Base-by-base conservation (phyloP, 2,888 invertebrate genomes). In the Pogonocherus hispidulus region DNA sequence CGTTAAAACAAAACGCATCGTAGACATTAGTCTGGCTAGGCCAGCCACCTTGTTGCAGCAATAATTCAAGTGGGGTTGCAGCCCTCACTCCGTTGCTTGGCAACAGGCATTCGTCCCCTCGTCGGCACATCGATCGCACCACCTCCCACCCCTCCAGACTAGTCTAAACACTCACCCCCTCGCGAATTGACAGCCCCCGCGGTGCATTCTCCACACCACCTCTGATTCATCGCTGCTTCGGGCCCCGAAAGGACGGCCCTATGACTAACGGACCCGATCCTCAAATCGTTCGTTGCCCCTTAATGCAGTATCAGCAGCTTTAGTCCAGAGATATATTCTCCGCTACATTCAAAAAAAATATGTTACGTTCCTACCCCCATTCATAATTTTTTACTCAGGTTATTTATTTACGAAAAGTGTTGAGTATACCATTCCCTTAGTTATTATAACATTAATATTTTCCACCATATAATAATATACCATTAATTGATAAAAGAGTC, bases 1-100 rank as follows among this genome's bases (percentile, higher is more conserved):
- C 18, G 62, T 62, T 51, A 62, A 62, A 62, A 62, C 62, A 32
- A 32, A 62, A 60, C 55, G 66, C 66, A 69, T 69, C 60, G 49
- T 65, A 69, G 66, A 70, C 68, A 66, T 67, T 66, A 67, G 71
- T 74, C 70, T 74, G 70, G 71, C 70, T 67, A 68, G 75, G 73
- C 73, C 73, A 75, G 73, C 75, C 81, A 82, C 82, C 83, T 83
- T 84, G 84, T 84, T 84, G 83, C 83, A 83, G 83, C 83, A 80
- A 83, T 83, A 83, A 83, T 82, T 83, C 84, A 85, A 84, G 85
- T 84, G 87, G 87, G 87, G 87, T 87, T 87, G 87, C 87, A 86
- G 85, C 85, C 84, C 84, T 83, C 82, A 77, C 73, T 75, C 76
- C 74, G 86, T 87, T 85, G 79, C 86, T 84, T 86, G 85, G 86